phyloP scores from a whole-genome alignment of 2,113 vertebrate genomes.

The Antechinus stuartii region DNA sequence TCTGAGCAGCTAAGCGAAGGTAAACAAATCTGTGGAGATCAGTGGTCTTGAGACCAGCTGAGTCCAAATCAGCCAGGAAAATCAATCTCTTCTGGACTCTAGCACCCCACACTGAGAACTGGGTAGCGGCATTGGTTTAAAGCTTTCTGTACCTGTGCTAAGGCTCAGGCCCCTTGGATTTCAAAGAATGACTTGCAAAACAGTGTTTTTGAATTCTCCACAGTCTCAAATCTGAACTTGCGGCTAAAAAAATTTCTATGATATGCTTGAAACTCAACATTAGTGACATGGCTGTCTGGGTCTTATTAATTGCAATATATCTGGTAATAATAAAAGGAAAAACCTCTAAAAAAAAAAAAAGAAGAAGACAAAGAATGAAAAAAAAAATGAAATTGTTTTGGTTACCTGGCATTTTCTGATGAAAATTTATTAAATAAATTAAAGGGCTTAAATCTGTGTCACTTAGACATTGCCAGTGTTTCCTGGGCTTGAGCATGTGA shows the following conservation, averaged over 20 bases:
- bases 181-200: conserved; percentile 4
- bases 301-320: conserved; percentile 30
- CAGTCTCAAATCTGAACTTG: conserved; percentile 19
- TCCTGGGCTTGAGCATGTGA: conserved; percentile 74
- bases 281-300: conserved; percentile 29
- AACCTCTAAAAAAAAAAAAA: neutral
- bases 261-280: conserved; percentile 25
- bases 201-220: conserved; percentile 7
- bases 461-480: conserved; percentile 82
- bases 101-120: neutral
- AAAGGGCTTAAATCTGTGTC: conserved; percentile 87
- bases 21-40: neutral
- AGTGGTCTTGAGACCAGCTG: neutral
- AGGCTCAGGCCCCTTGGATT: conserved; percentile 24
- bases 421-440: conserved; percentile 53
- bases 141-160: conserved; percentile 7
- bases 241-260: conserved; percentile 44
- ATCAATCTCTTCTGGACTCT: neutral
- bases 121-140: neutral
- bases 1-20: neutral
- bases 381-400: neutral
- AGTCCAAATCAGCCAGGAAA: neutral
- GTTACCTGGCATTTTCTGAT: conserved; percentile 75
- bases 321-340: conserved; percentile 27
- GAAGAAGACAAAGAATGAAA: neutral